Percentiles rank a stretch among this genome's conserved stretches.
phyloP scores from a whole-genome alignment of 2,113 vertebrate genomes.

The Lampris megalopsis region DNA sequence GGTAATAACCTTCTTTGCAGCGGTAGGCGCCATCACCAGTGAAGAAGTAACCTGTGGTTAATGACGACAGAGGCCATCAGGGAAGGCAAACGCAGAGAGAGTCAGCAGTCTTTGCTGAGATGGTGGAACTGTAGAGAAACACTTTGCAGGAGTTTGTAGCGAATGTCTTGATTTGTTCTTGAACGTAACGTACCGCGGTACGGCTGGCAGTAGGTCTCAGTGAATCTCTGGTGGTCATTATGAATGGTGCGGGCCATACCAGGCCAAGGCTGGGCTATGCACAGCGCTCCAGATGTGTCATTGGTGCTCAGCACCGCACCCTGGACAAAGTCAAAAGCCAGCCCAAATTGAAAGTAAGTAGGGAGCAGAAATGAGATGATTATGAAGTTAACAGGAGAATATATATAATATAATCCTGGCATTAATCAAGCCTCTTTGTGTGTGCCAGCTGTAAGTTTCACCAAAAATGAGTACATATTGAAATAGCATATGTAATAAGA shows the following conservation, averaged over 20 bases:
- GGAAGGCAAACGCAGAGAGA: neutral
- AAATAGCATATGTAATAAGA: too few species aligned
- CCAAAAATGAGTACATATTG: too few species aligned
- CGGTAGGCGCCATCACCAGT: conserved; percentile 82
- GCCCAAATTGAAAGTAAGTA: neutral
- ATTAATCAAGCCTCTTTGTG: too few species aligned
- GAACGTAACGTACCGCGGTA: conserved; percentile 78
- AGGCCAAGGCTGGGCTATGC: conserved; percentile 85
- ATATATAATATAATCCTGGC: neutral
- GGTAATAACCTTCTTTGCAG: conserved; percentile 83
- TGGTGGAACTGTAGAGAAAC: neutral
- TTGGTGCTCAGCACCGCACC: conserved; percentile 77
- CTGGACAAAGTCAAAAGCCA: conserved; percentile 58
- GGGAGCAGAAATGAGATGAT: neutral
- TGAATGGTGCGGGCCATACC: conserved; percentile 86
- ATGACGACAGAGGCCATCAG: neutral
- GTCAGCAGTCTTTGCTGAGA: neutral
- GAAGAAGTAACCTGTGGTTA: conserved; percentile 76
- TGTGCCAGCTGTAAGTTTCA: too few species aligned
- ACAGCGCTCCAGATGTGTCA: conserved; percentile 82
- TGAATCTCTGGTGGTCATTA: conserved; percentile 83
- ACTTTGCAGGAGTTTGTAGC: too few species aligned
- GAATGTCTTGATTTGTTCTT: neutral
- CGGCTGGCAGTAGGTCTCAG: conserved; percentile 83
- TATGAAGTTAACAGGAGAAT: neutral